Percentiles rank a stretch among this genome's conserved stretches.
phyloP scores from a whole-genome alignment of 2,113 vertebrate species.

The Sisor rabdophorus region DNA sequence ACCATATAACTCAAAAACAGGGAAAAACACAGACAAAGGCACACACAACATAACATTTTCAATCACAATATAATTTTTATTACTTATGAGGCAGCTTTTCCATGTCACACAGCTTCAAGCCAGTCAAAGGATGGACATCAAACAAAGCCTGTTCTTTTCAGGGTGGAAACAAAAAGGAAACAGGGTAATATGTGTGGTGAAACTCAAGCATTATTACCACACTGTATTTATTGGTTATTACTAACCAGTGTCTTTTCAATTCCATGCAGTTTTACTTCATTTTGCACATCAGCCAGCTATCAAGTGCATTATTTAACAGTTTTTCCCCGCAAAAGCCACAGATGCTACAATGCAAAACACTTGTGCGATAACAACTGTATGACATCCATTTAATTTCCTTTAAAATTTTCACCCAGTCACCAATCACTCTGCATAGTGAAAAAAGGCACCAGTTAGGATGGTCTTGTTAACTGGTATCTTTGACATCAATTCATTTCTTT shows the following conservation, averaged over 20 bases:
- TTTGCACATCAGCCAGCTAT: constrained; percentile 40
- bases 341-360: constrained; percentile 26
- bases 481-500: constrained; percentile 8
- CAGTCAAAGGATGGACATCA: constrained; percentile 64
- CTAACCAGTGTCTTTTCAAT: constrained; percentile 51
- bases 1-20: not conserved
- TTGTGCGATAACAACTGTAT: constrained; percentile 35
- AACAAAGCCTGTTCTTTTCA: constrained; percentile 63
- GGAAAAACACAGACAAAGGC: not conserved
- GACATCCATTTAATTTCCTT: constrained; percentile 2
- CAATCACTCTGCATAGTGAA: constrained; percentile 4
- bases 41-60: not conserved
- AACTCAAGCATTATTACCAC: constrained; percentile 25
- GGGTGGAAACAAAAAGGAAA: constrained; percentile 61
- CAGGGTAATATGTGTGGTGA: constrained; percentile 61
- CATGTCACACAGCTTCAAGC: constrained; percentile 69
- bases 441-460: constrained; percentile 9
- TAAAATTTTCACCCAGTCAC: constrained; percentile 19
- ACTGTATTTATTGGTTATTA: constrained; percentile 32
- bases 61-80: not conserved
- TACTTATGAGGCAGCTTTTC: constrained; percentile 45
- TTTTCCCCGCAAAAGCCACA: constrained; percentile 18
- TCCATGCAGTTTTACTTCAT: constrained; percentile 53
- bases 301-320: not conserved
- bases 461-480: constrained; percentile 12